These are phyloP conservation scores for Dasysyrphus tricinctus DNA, from an alignment of 2,888 invertebrate genomes.

Conservation along the genomic window DNA sequence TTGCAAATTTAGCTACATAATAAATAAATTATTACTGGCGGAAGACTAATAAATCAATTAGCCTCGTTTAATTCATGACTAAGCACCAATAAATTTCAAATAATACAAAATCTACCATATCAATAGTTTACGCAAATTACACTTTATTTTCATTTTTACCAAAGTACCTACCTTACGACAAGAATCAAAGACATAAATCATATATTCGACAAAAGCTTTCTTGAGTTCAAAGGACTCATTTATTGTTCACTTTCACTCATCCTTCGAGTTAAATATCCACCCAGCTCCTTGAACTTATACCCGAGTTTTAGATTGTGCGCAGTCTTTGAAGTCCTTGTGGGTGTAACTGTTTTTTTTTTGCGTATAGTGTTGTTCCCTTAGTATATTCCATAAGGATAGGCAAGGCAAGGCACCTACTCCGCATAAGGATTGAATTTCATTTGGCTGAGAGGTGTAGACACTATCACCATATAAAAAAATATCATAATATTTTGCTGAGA, in stretches of 20 bases:
- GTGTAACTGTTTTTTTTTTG: slow-evolving; percentile 61
- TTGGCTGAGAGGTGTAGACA: slow-evolving; percentile 40
- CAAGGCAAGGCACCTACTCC: slow-evolving; percentile 12
- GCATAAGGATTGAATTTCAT: slow-evolving; percentile 30
- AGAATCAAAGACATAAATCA: slow-evolving; percentile 60
- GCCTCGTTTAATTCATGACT: too few species aligned
- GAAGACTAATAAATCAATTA: too few species aligned
- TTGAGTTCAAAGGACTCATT: slow-evolving; percentile 73
- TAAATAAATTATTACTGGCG: too few species aligned
- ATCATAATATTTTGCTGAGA: slow-evolving; percentile 70
- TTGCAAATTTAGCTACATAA: too few species aligned
- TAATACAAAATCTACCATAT: too few species aligned
- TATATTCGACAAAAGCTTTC: slow-evolving; percentile 74
- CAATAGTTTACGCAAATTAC: too few species aligned
- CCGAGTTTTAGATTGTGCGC: slow-evolving; percentile 70
- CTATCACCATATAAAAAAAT: slow-evolving; percentile 52
- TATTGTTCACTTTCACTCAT: slow-evolving; percentile 69
- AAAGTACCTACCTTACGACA: too few species aligned
- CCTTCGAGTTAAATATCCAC: slow-evolving; percentile 37
- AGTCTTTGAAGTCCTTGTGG: slow-evolving; percentile 60
- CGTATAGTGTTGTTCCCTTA: not conserved
- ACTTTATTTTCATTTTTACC: too few species aligned
- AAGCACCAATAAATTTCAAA: too few species aligned
- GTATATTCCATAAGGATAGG: slow-evolving; percentile 24
- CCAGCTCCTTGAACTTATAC: slow-evolving; percentile 67